phyloP scores from a whole-genome alignment of 2,888 invertebrate genomes.

The Sussaba pulchella region DNA sequence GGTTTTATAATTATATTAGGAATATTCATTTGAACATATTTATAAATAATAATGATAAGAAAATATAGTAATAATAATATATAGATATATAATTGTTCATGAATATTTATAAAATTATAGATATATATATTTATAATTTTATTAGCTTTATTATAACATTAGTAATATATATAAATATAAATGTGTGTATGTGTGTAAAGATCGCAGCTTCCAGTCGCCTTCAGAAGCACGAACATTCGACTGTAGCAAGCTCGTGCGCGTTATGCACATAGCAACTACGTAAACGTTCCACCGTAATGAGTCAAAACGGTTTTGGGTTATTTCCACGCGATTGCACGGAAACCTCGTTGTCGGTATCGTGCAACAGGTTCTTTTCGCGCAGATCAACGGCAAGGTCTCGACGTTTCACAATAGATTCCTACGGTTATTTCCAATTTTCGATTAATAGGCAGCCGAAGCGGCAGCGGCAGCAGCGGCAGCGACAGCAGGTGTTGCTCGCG shows the following conservation, averaged over 20 bases:
- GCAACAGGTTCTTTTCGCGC: slow-evolving; percentile 23
- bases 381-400: background rate
- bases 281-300: slow-evolving; percentile 15
- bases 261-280: background rate
- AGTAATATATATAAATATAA: no score
- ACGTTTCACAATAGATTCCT: background rate
- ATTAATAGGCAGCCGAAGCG: background rate
- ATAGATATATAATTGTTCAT: no score
- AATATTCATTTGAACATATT: no score
- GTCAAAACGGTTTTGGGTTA: slow-evolving; percentile 3
- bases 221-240: slow-evolving; percentile 7
- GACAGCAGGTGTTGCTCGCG: slow-evolving; percentile 4
- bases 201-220: background rate
- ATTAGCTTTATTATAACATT: no score
- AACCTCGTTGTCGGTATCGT: background rate
- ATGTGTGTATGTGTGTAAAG: background rate
- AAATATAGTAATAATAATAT: no score
- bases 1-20: no score
- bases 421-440: slow-evolving; percentile 11
- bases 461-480: no score
- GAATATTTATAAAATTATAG: no score
- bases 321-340: background rate
- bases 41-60: no score
- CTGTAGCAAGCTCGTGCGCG: background rate
- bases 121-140: no score